Evolutionary conservation across 2,113 vertebrate species (phyloP).

Genomic region (Grantiella picta): DNA sequence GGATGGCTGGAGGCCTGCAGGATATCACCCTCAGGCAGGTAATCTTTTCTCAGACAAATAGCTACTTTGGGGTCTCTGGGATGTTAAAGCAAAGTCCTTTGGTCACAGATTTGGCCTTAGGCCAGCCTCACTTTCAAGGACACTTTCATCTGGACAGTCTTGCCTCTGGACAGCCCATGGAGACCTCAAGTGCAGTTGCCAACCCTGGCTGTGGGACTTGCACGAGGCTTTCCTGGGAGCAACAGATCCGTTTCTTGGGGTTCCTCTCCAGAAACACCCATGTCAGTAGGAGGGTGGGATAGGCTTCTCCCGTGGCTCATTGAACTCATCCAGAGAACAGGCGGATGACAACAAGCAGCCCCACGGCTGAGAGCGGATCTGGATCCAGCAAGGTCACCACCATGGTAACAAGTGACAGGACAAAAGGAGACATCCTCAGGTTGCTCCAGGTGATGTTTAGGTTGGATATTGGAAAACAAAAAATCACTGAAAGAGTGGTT

Average conservation of each 20-base stretch:
- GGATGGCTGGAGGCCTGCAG: background rate
- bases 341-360: background rate
- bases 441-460: background rate
- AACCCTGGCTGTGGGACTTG: background rate
- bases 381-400: background rate
- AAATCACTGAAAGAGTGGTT: background rate
- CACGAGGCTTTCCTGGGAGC: fast-evolving
- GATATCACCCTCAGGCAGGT: background rate
- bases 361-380: background rate
- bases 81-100: background rate
- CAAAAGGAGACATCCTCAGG: background rate
- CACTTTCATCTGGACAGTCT: background rate
- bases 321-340: background rate
- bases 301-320: background rate
- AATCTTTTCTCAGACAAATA: background rate
- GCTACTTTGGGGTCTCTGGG: background rate
- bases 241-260: background rate
- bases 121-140: background rate
- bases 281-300: background rate
- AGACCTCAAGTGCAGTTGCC: background rate
- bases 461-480: background rate
- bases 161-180: background rate
- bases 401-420: background rate
- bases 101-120: background rate
- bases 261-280: background rate